Conservation (phyloP, 2,113 vertebrate species). For the Pavo muticus region DNA sequence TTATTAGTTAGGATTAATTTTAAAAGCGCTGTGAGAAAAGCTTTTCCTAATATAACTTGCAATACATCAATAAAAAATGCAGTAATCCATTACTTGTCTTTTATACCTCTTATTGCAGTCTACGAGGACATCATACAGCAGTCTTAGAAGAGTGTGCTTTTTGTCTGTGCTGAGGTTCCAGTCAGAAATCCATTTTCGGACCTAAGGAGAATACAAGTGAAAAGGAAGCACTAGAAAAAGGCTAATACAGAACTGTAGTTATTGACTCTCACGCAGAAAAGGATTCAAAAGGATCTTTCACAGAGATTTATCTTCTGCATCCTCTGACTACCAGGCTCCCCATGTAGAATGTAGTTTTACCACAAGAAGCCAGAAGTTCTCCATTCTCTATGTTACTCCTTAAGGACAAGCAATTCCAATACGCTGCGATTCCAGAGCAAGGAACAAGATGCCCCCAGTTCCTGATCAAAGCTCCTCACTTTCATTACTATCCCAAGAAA, state of each 20-base stretch:
- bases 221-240: not conserved
- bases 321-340: not conserved
- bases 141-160: conserved; percentile 92
- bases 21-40: not conserved
- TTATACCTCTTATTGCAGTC: conserved; percentile 97
- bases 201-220: conserved; percentile 72
- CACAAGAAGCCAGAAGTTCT: not conserved
- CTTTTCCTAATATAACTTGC: not conserved
- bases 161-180: conserved; percentile 96
- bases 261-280: not conserved
- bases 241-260: not conserved
- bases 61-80: not conserved
- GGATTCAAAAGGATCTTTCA: not conserved
- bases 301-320: not conserved
- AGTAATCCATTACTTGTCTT: not conserved
- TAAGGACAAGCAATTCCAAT: not conserved
- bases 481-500: not conserved
- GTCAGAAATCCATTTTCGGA: conserved; percentile 97
- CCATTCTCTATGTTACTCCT: not conserved
- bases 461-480: not conserved
- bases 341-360: not conserved
- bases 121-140: conserved; percentile 95
- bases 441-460: not conserved
- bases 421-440: not conserved
- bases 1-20: not conserved